Base-by-base conservation (phyloP, 2,888 invertebrate genomes). In the Drosophila lutescens region DNA sequence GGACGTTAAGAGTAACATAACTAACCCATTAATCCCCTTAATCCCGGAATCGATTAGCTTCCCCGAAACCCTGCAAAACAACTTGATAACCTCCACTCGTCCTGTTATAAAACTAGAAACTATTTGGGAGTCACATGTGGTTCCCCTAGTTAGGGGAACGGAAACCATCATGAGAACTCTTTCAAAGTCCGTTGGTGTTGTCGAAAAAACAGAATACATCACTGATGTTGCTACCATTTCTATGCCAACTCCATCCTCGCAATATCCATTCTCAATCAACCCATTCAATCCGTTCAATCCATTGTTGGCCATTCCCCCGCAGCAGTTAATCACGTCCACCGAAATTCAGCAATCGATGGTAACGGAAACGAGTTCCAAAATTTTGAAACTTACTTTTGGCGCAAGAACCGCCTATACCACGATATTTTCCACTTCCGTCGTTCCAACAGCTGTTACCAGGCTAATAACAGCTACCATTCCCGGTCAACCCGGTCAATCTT, bases 401-500 rank as follows among this genome's bases (percentile, higher is more conserved):
- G 97, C 97, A 36, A 97, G 96, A 91, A 97, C 97, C 0, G 95
- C 97, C 0, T 96, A 96, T 90, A 97, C 97, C 8, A 97, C 97
- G 2, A 93, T 98, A 66, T 97, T 95, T 91, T 96, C 96, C 2
- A 97, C 97, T 41, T 95, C 94, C 86, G 95, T 97, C 47, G 95
- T 97, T 44, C 97, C 97, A 8, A 97, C 97, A 0, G 93, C 95
- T 55, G 91, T 97, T 69, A 97, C 97, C n/a, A 95, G 96, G 15
- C 96, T 96, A 90, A 94, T 97, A 74, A 97, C 97, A 7, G 95
- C 95, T 15, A 96, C 96, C 0, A 93, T 97, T 32, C 94, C 96
- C 3, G 93, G 96, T 17, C 96, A 95, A 80, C 95, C 95, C 2
- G 49, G 8, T 94, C 95, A 2, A 93, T 93, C 93, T 26, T 97